Percentiles rank a stretch among this genome's conserved stretches.
Evolutionary conservation across 1,140 invertebrate genomes (phyloP).

Genomic region (Parasteatoda tepidariorum): DNA sequence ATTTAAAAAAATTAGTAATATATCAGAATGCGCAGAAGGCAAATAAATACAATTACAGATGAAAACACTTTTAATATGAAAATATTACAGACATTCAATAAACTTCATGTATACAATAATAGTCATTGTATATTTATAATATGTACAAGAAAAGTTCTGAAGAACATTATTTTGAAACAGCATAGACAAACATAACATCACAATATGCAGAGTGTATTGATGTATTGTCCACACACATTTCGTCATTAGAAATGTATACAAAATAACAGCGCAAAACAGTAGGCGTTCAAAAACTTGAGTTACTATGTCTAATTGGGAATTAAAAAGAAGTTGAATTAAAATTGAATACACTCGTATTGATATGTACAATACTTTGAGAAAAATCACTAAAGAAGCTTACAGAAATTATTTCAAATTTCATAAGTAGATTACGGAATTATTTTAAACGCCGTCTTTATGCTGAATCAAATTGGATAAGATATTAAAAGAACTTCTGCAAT

Average conservation of each 20-base stretch:
- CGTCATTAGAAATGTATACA: background rate
- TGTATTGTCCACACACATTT: background rate
- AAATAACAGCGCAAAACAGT: background rate
- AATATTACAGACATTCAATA: conserved; percentile 61
- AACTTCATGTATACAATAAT: conserved; percentile 55
- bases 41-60: too few species aligned
- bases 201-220: conserved; percentile 31
- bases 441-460: background rate
- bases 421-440: background rate
- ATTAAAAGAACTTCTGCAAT: too few species aligned
- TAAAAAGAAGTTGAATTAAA: background rate
- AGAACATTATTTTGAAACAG: conserved; percentile 20
- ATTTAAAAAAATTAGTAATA: too few species aligned
- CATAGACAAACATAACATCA: conserved; percentile 30
- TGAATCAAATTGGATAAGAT: background rate
- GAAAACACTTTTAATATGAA: conserved; percentile 60
- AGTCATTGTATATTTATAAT: conserved; percentile 58
- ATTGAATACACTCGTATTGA: conserved; percentile 1
- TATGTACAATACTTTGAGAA: conserved; percentile 57
- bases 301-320: background rate
- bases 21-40: too few species aligned
- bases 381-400: conserved; percentile 5
- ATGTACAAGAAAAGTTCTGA: conserved; percentile 50
- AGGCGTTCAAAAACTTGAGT: background rate
- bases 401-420: background rate